Percentiles rank a stretch among this genome's conserved stretches.
These are phyloP conservation scores for Leptopilina drosophilae DNA, from an alignment of 2,888 invertebrate species.

Conservation along the genomic window DNA sequence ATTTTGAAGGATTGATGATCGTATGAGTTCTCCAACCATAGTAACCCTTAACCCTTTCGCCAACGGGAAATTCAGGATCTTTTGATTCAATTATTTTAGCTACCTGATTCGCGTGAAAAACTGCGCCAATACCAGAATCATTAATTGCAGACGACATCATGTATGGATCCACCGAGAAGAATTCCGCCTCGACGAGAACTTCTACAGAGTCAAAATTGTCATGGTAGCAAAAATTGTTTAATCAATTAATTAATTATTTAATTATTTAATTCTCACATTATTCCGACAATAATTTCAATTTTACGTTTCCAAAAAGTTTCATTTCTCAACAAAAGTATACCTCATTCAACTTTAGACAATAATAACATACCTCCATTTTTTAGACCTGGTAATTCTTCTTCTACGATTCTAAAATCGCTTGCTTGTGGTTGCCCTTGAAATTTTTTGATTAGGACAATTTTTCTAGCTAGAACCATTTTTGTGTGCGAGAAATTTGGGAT, in stretches of 20 bases:
- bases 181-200: constrained; percentile 83
- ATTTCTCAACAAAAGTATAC: background rate
- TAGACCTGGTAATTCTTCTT: constrained; percentile 83
- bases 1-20: constrained; percentile 72
- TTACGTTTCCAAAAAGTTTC: background rate
- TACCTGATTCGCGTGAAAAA: constrained; percentile 85
- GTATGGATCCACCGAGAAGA: constrained; percentile 86
- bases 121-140: constrained; percentile 79
- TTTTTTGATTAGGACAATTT: constrained; percentile 82
- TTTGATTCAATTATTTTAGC: constrained; percentile 84
- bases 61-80: constrained; percentile 82
- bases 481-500: no score
- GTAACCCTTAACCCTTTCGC: constrained; percentile 81
- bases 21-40: constrained; percentile 85
- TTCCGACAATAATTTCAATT: no score
- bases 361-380: constrained; percentile 82
- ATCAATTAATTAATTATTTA: background rate
- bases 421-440: constrained; percentile 84
- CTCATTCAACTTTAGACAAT: background rate
- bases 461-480: constrained; percentile 76
- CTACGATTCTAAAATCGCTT: constrained; percentile 83
- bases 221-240: background rate
- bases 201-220: constrained; percentile 74
- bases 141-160: constrained; percentile 81
- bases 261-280: background rate